These are phyloP conservation scores for Neodiprion pinetum DNA, from an alignment of 1,140 invertebrate species.

Conservation along the genomic window DNA sequence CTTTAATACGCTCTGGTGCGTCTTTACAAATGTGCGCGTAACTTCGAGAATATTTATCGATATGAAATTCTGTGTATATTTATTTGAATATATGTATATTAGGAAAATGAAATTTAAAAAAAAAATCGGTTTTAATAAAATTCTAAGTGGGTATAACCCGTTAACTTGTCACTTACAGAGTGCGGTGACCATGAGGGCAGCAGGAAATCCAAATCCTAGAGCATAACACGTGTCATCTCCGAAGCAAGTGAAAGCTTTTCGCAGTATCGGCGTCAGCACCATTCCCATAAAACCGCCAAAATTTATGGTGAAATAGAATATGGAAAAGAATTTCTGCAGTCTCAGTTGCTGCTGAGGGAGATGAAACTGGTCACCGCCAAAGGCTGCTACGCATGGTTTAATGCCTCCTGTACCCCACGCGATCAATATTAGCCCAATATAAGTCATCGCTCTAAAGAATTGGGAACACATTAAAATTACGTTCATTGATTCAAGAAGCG, in stretches of 20 bases:
- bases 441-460: conserved; percentile 52
- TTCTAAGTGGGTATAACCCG: background rate
- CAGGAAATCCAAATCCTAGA: conserved; percentile 80
- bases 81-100: background rate
- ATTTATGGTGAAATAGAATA: conserved; percentile 85
- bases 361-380: conserved; percentile 81
- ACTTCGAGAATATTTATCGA: too few species aligned
- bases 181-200: conserved; percentile 71
- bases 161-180: conserved; percentile 58
- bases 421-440: conserved; percentile 68
- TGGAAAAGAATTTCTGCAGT: conserved; percentile 75
- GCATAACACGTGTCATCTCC: conserved; percentile 78
- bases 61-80: too few species aligned
- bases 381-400: conserved; percentile 80
- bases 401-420: conserved; percentile 79
- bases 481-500: background rate
- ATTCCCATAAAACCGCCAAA: conserved; percentile 78
- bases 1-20: too few species aligned
- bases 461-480: background rate
- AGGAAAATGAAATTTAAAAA: conserved; percentile 9
- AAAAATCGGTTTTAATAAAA: conserved; percentile 9
- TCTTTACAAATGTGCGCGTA: too few species aligned
- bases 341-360: conserved; percentile 64
- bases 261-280: conserved; percentile 76
- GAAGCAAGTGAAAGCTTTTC: conserved; percentile 74